Conservation (phyloP, 2,888 invertebrate genomes). For the Eledona agricola region DNA sequence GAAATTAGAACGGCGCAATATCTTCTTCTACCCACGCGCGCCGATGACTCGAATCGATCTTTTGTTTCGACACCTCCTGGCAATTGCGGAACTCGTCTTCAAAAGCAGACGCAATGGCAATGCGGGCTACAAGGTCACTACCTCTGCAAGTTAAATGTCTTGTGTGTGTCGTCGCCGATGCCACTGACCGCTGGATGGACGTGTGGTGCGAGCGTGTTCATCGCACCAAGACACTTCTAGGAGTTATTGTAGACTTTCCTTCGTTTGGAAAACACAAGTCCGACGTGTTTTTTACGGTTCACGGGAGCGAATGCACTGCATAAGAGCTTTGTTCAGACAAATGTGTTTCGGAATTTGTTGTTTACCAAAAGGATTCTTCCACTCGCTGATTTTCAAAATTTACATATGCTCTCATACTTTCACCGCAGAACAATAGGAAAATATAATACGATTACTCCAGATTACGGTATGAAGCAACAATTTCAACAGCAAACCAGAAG, state of each 20-base stretch:
- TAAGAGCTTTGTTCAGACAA: too few relatives aligned
- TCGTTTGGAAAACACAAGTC: constrained; percentile 15
- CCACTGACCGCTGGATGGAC: constrained; percentile 28
- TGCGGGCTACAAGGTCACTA: constrained; percentile 39
- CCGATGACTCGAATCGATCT: constrained; percentile 13
- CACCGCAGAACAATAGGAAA: constrained; percentile 12
- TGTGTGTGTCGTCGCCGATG: constrained; percentile 23
- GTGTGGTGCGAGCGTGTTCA: constrained; percentile 1
- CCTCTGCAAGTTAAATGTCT: constrained; percentile 36
- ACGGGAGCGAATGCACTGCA: constrained; percentile 1
- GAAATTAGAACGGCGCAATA: constrained; percentile 26
- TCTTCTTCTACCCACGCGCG: constrained; percentile 29
- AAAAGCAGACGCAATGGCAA: constrained; percentile 28
- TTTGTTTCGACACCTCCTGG: constrained; percentile 26
- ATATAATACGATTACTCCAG: constrained; percentile 7
- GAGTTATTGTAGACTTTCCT: constrained; percentile 12
- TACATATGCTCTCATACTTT: constrained; percentile 13
- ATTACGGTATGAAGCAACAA: constrained; percentile 2
- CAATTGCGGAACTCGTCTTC: constrained; percentile 26
- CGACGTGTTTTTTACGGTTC: constrained; percentile 4
- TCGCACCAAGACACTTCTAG: constrained; percentile 1
- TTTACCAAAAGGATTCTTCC: too few relatives aligned
- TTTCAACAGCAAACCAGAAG: too few relatives aligned
- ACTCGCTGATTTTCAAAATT: too few relatives aligned
- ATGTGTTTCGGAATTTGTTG: too few relatives aligned